These are phyloP conservation scores for Cavia porcellus DNA, from an alignment of 2,113 vertebrate genomes.

Conservation along the genomic window DNA sequence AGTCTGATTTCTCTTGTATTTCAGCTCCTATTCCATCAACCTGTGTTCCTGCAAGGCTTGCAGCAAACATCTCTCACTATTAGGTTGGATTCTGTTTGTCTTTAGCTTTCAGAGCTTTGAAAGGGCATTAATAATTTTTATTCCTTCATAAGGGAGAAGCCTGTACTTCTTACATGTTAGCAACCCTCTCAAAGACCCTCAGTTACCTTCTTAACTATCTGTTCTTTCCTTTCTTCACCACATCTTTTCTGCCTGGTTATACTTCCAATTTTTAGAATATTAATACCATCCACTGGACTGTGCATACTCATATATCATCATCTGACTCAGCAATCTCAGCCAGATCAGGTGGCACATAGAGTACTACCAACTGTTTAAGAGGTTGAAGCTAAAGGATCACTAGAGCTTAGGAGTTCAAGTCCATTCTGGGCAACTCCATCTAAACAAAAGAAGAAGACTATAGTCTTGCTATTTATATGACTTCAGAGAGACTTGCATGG, in stretches of 20 bases:
- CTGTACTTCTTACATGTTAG: not conserved
- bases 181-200: not conserved
- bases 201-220: not conserved
- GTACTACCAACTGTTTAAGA: not conserved
- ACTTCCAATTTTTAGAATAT: not conserved
- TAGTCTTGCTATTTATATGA: not conserved
- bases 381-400: not conserved
- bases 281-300: not conserved
- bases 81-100: not conserved
- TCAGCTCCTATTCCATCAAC: not conserved
- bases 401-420: not conserved
- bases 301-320: not conserved
- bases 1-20: not conserved
- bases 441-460: not conserved
- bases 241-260: not conserved
- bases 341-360: fast-evolving
- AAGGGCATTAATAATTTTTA: not conserved
- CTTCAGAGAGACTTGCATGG: not conserved
- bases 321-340: not conserved
- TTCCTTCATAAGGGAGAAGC: not conserved
- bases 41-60: not conserved
- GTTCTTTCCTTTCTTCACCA: not conserved
- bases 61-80: not conserved
- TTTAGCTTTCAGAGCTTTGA: not conserved
- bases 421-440: not conserved